phyloP scores from a whole-genome alignment of 2,113 vertebrate species.

The Stegastes partitus region DNA sequence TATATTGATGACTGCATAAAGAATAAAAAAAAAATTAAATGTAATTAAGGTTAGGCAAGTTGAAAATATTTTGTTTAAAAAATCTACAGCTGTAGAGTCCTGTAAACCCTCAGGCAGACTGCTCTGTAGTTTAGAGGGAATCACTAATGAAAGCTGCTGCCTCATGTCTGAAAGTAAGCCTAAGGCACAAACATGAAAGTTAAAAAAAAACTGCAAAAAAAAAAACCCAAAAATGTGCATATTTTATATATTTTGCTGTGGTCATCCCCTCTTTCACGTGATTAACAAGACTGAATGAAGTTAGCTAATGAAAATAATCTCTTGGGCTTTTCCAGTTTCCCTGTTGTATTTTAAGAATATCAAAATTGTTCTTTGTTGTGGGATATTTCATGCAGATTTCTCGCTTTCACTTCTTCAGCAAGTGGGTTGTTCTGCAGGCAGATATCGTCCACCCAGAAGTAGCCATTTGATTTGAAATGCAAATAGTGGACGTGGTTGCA shows the following conservation, averaged over 20 bases:
- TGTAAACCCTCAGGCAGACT: not conserved
- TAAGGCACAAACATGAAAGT: not conserved
- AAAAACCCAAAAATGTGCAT: too few relatives aligned
- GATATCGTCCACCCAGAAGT: not conserved
- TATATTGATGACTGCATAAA: too few relatives aligned
- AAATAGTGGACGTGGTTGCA: constrained; percentile 17
- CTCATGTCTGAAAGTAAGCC: not conserved
- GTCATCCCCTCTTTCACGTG: not conserved
- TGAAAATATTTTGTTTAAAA: not conserved
- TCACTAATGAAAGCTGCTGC: not conserved
- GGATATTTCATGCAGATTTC: too few relatives aligned
- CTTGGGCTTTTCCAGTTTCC: too few relatives aligned
- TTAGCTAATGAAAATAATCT: too few relatives aligned
- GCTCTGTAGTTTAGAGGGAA: not conserved
- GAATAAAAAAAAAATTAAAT: too few relatives aligned
- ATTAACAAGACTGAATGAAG: too few relatives aligned
- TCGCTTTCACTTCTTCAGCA: too few relatives aligned
- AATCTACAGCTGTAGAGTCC: not conserved
- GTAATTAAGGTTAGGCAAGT: too few relatives aligned
- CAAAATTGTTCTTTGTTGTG: too few relatives aligned
- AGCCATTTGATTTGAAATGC: constrained; percentile 17
- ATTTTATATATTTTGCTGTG: not conserved
- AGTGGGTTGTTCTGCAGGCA: not conserved
- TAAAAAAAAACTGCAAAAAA: not conserved
- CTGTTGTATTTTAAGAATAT: too few relatives aligned